phyloP scores from a whole-genome alignment of 2,888 invertebrate genomes.

The Chymomyza amoena region DNA sequence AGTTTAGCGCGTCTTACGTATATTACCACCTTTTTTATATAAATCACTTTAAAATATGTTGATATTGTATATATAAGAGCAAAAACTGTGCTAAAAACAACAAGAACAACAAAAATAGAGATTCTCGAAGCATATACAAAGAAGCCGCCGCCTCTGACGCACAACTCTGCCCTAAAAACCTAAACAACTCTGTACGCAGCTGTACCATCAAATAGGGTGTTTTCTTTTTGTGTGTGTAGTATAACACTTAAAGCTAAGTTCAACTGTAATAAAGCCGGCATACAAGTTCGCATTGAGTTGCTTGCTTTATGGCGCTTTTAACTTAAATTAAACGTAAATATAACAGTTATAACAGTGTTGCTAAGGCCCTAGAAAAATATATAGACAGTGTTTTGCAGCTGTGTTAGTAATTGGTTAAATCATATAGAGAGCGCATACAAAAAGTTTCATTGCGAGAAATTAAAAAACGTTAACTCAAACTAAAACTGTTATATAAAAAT shows the following conservation, averaged over 20 bases:
- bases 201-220: background rate
- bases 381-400: conserved; percentile 28
- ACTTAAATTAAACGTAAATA: conserved; percentile 42
- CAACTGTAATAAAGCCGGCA: background rate
- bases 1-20: conserved; percentile 69
- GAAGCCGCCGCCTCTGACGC: conserved; percentile 39
- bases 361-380: background rate
- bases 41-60: conserved; percentile 13
- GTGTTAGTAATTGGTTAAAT: conserved; percentile 64
- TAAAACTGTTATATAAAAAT: conserved; percentile 41
- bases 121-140: conserved; percentile 77
- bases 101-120: conserved; percentile 75
- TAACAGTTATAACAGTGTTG: conserved; percentile 28
- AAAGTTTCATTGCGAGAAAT: conserved; percentile 41
- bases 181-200: background rate
- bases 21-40: conserved; percentile 57
- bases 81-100: conserved; percentile 61
- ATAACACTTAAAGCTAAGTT: conserved; percentile 35
- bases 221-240: conserved; percentile 7
- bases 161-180: background rate
- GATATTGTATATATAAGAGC: conserved; percentile 1
- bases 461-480: conserved; percentile 39
- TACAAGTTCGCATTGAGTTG: background rate
- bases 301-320: conserved; percentile 12
- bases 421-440: conserved; percentile 47